These are phyloP conservation scores for Drosophila maculinotata DNA, from an alignment of 2,888 invertebrate species.

Conservation along the genomic window DNA sequence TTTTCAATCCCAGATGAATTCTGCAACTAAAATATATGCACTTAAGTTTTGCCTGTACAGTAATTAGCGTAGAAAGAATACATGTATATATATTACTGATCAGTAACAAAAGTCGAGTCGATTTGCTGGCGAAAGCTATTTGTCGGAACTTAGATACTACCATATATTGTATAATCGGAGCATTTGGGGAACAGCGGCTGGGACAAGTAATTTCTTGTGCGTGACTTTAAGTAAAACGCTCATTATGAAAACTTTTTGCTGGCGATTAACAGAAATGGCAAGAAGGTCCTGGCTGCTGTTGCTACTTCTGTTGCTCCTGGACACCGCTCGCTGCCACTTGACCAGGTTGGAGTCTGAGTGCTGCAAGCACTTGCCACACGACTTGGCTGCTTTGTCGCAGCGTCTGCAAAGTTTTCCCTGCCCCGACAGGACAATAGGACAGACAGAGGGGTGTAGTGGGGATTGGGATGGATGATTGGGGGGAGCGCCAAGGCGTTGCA, in stretches of 20 bases:
- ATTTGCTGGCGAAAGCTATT: too few species aligned
- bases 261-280: slow-evolving; percentile 46
- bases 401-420: slow-evolving; percentile 79
- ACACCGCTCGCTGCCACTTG: slow-evolving; percentile 37
- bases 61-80: too few species aligned
- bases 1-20: too few species aligned
- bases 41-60: too few species aligned
- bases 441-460: not conserved
- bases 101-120: too few species aligned
- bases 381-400: slow-evolving; percentile 67
- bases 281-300: slow-evolving; percentile 3
- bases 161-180: too few species aligned
- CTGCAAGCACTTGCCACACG: slow-evolving; percentile 37
- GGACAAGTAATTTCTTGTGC: slow-evolving; percentile 19
- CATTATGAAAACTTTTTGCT: slow-evolving; percentile 70
- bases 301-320: slow-evolving; percentile 14
- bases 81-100: too few species aligned
- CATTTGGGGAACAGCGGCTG: not conserved
- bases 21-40: too few species aligned
- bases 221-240: slow-evolving; percentile 53
- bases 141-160: too few species aligned
- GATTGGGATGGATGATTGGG: not conserved
- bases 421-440: slow-evolving; percentile 24
- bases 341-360: slow-evolving; percentile 36
- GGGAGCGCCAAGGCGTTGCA: slow-evolving; percentile 20